Evolutionary conservation across 1,140 invertebrate genomes (phyloP), one percentile per base, ranked within the genome.

Genomic region (Nymphalis io): DNA sequence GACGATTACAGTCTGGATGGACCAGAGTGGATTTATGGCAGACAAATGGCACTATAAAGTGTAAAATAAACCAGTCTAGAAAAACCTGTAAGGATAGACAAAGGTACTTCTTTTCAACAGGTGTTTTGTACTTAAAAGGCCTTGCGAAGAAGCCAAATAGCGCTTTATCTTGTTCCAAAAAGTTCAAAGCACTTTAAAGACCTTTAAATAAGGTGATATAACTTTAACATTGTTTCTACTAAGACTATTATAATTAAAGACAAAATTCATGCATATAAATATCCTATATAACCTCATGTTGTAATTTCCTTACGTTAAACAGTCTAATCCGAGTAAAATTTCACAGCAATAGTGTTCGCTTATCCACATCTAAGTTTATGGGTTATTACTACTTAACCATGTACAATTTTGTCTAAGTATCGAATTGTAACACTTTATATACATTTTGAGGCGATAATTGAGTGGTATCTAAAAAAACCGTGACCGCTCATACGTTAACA

Each of bases 311-410:
- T 27, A 33, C 66, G 72, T 72, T 60, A 61, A 86, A 78, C 75
- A 83, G 83, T 84, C 84, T 88, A 79, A 79, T 60, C 58, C 55
- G 59, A 58, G 70, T 73, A 74, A 63, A 79, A 79, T 78, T 82
- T 82, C 76, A n/a, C n/a, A n/a, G n/a, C n/a, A n/a, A n/a, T n/a
- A n/a, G n/a, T 81, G 81, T 78, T 87, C 83, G 71, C 75, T 83
- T 74, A 68, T 74, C 79, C 83, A 86, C 83, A 80, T 84, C 81
- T 82, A 75, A 79, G 62, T 78, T 84, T 78, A 79, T 81, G 82
- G 69, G 78, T 80, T 88, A 39, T 8, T 18, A 81, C 68, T 70
- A 60, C 55, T 57, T n/a, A n/a, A 39, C 65, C 67, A 60, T 67
- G 48, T 58, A n/a, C 55, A 64, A 44, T 48, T 62, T 21, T 44